Percentiles rank a stretch among this genome's conserved stretches.
phyloP scores from a whole-genome alignment of 92 coral and sea anemone genomes.

The Zoanthus sociatus region DNA sequence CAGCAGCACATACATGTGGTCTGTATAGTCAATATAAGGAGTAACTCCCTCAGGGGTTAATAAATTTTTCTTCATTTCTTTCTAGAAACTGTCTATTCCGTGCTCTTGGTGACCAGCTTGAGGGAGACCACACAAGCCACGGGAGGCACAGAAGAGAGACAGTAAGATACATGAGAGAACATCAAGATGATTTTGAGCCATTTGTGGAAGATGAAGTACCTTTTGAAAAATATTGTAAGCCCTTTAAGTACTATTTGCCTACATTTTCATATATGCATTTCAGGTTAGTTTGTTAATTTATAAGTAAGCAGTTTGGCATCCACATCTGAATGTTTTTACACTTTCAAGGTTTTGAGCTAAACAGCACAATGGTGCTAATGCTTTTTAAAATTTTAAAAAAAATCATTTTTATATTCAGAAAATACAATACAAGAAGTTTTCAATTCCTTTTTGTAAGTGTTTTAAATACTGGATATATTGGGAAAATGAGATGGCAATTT shows the following conservation, averaged over 20 bases:
- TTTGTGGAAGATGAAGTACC: slow-evolving; percentile 94
- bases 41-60: neutral
- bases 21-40: too few species aligned
- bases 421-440: neutral
- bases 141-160: slow-evolving; percentile 86
- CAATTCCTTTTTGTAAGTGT: too few species aligned
- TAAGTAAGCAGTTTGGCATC: neutral
- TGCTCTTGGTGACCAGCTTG: slow-evolving; percentile 95
- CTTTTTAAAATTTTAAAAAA: neutral
- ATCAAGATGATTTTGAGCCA: slow-evolving; percentile 93
- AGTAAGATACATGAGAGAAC: slow-evolving; percentile 83
- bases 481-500: too few species aligned
- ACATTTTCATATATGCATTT: neutral
- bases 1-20: neutral
- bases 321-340: neutral
- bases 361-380: neutral
- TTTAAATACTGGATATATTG: too few species aligned
- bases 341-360: neutral
- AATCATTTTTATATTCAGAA: neutral
- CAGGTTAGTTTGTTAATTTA: neutral
- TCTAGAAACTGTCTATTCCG: slow-evolving; percentile 94
- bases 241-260: neutral
- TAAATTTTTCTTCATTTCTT: neutral
- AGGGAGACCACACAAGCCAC: slow-evolving; percentile 92
- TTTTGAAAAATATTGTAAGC: slow-evolving; percentile 94